Evolutionary conservation across 2,797 vertebrate species (phyloP).

Genomic region (Eulemur rubriventer): DNA sequence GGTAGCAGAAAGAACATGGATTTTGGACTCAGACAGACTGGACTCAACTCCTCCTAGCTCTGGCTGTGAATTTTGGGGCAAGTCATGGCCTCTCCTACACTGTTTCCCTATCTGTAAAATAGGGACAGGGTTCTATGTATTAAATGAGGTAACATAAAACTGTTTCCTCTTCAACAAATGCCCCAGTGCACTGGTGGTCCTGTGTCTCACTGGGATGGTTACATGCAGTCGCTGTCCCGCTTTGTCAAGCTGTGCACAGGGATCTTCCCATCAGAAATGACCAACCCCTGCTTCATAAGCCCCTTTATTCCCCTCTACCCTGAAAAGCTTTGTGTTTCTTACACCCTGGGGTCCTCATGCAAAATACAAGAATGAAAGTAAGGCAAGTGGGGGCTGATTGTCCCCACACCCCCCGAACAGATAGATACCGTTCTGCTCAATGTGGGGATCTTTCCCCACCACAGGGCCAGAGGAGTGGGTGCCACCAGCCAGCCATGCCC

Average conservation of each 20-base stretch:
- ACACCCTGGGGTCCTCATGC: not conserved
- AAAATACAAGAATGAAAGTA: not conserved
- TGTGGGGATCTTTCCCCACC: not conserved
- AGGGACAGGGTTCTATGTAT: not conserved
- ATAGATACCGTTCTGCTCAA: not conserved
- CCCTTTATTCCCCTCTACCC: not conserved
- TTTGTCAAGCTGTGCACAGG: not conserved
- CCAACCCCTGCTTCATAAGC: not conserved
- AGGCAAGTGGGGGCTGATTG: not conserved
- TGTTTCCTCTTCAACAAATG: not conserved
- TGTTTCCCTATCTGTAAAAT: not conserved
- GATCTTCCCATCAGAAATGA: not conserved
- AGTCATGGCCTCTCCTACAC: not conserved
- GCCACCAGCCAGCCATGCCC: not conserved
- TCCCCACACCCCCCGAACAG: not conserved
- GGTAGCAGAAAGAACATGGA: not conserved
- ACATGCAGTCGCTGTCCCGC: not conserved
- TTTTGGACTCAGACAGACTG: not conserved
- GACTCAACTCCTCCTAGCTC: not conserved
- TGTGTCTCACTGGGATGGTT: not conserved
- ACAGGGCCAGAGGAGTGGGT: not conserved
- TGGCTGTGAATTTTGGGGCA: not conserved
- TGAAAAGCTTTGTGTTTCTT: not conserved
- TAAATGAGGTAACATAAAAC: not conserved
- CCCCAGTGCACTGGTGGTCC: not conserved